A percentile compares a stretch with the other conserved stretches of the same genome.
Conservation (phyloP, 2,797 vertebrate genomes). For the Onychomys leucogaster region DNA sequence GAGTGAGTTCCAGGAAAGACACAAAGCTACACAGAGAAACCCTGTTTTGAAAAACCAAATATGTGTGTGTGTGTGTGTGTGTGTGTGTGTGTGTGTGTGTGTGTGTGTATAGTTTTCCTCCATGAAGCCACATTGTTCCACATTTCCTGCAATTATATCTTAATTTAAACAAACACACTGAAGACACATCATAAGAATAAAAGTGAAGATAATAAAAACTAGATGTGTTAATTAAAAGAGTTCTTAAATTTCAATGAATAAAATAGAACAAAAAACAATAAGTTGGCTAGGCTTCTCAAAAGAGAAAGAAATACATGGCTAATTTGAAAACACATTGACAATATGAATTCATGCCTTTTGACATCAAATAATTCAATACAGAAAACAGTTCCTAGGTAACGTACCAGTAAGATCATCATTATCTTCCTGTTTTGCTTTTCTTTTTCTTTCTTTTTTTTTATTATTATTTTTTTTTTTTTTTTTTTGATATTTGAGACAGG, state of each 20-base stretch:
- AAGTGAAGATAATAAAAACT: neutral
- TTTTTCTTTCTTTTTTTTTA: no score
- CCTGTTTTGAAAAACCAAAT: no score
- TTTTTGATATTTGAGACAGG: no score
- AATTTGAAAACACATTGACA: neutral
- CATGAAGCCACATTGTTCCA: neutral
- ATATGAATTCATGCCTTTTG: neutral
- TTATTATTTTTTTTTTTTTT: no score
- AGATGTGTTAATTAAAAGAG: neutral
- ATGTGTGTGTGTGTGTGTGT: no score
- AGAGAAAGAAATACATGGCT: neutral
- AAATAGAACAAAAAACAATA: neutral
- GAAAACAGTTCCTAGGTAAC: neutral
- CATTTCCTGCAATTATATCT: neutral
- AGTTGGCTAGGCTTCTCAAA: neutral
- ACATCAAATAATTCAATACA: neutral
- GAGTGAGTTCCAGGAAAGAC: no score
- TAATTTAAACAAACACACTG: neutral
- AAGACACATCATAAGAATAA: neutral
- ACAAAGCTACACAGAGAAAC: no score
- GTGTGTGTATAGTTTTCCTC: no score
- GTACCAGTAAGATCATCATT: neutral
- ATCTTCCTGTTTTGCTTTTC: conserved; percentile 11
- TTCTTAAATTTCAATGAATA: neutral
- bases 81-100: no score